These are phyloP conservation scores for Paraplagusia blochii DNA, from an alignment of 2,113 vertebrate genomes.

Conservation along the genomic window DNA sequence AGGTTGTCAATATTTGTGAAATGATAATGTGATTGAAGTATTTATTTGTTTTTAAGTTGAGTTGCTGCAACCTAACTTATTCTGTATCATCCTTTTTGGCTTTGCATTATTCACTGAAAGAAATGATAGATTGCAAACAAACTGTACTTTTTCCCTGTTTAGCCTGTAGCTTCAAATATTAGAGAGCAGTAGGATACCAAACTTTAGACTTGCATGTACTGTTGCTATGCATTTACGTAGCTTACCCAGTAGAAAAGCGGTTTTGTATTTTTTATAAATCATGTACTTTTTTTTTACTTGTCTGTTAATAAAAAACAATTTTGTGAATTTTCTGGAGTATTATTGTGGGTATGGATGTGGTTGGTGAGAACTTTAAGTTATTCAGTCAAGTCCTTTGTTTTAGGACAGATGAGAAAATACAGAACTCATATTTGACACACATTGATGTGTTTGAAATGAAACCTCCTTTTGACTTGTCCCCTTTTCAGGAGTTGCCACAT, in stretches of 20 bases:
- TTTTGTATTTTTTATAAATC: constrained; percentile 77
- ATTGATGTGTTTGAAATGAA: no score
- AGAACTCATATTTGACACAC: no score
- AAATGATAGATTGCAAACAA: constrained; percentile 57
- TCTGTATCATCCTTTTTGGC: constrained; percentile 55
- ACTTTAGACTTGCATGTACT: constrained; percentile 73
- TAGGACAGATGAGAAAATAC: no score
- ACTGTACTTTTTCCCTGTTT: constrained; percentile 56
- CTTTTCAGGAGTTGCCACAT: no score
- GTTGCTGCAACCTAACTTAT: constrained; percentile 68
- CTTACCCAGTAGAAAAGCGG: constrained; percentile 65
- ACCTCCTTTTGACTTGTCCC: no score
- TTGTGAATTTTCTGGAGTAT: constrained; percentile 63
- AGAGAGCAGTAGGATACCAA: constrained; percentile 51
- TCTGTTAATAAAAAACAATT: constrained; percentile 74
- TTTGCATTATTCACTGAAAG: constrained; percentile 57
- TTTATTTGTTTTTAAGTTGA: constrained; percentile 68
- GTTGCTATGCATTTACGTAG: constrained; percentile 73
- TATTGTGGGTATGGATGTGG: not conserved
- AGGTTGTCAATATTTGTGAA: constrained; percentile 69
- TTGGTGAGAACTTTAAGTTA: not conserved
- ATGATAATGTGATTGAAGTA: constrained; percentile 57
- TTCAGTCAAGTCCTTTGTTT: not conserved
- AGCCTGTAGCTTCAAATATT: constrained; percentile 57
- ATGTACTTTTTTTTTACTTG: constrained; percentile 74